Conservation (phyloP, 2,888 invertebrate genomes). For the Drosophila bunnanda region DNA sequence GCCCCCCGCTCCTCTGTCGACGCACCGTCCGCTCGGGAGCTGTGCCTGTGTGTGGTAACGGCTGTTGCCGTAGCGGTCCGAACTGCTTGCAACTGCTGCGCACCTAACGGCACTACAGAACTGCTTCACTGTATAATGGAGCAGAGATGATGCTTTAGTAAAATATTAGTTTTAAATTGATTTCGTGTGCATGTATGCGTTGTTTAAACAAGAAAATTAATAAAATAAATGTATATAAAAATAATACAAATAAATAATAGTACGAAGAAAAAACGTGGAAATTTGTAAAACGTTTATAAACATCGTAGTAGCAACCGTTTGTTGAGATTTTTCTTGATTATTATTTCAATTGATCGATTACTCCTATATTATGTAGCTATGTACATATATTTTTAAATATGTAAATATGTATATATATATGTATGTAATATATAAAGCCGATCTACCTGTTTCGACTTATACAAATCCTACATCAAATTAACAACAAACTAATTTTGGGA, state of each 20-base stretch:
- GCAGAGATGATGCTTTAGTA: no score
- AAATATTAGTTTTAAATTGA: background rate
- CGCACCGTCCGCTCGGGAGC: slow-evolving; percentile 8
- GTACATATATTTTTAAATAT: no score
- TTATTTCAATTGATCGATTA: no score
- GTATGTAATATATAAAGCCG: no score
- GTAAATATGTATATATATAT: no score
- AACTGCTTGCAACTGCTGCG: slow-evolving; percentile 29
- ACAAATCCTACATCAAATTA: no score
- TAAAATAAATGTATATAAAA: background rate
- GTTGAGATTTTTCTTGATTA: no score
- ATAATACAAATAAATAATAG: background rate
- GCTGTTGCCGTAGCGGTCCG: slow-evolving; percentile 26
- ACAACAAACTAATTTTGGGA: no score
- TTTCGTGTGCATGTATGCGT: no score
- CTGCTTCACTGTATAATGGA: background rate
- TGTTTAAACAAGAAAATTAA: background rate
- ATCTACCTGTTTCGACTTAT: no score
- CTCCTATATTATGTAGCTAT: no score
- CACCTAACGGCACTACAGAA: background rate
- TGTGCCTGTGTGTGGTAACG: slow-evolving; percentile 17
- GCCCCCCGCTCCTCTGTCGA: slow-evolving; percentile 21
- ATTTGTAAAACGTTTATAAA: background rate
- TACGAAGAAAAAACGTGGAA: background rate
- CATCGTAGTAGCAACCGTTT: no score